Evolutionary conservation across 2,113 vertebrate species (phyloP).

Genomic region (Stercorarius parasiticus): DNA sequence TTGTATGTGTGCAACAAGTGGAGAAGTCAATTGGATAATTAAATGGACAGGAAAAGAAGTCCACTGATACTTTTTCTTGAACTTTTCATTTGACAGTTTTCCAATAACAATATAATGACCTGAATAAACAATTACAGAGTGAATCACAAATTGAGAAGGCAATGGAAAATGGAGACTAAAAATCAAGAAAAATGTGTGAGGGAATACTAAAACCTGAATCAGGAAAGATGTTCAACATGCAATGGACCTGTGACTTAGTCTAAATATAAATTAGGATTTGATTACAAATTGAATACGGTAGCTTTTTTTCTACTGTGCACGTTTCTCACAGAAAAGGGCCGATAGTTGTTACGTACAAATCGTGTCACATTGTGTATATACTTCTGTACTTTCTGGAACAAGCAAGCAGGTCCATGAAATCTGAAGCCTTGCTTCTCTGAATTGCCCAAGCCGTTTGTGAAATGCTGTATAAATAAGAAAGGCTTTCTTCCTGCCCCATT

Average conservation of each 20-base stretch:
- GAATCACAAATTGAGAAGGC: slow-evolving; percentile 21
- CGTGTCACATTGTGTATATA: background rate
- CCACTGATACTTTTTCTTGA: background rate
- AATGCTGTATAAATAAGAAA: background rate
- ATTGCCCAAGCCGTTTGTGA: background rate
- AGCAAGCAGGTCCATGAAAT: background rate
- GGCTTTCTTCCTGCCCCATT: background rate
- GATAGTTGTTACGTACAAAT: background rate
- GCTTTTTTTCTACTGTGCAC: background rate
- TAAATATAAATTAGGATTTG: background rate
- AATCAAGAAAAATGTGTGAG: background rate
- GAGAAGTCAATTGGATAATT: background rate
- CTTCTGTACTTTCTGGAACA: background rate
- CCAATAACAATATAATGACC: background rate
- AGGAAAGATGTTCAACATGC: background rate
- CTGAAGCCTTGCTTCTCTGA: background rate
- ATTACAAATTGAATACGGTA: background rate
- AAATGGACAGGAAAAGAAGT: background rate
- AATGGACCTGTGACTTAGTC: background rate
- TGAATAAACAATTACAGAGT: slow-evolving; percentile 35
- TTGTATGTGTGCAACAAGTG: background rate
- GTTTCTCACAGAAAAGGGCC: background rate
- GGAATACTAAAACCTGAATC: background rate
- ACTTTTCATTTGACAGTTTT: slow-evolving; percentile 19
- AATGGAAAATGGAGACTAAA: background rate